Base-by-base conservation (phyloP, 2,113 vertebrate genomes). In the Campylomormyrus tamandua region DNA sequence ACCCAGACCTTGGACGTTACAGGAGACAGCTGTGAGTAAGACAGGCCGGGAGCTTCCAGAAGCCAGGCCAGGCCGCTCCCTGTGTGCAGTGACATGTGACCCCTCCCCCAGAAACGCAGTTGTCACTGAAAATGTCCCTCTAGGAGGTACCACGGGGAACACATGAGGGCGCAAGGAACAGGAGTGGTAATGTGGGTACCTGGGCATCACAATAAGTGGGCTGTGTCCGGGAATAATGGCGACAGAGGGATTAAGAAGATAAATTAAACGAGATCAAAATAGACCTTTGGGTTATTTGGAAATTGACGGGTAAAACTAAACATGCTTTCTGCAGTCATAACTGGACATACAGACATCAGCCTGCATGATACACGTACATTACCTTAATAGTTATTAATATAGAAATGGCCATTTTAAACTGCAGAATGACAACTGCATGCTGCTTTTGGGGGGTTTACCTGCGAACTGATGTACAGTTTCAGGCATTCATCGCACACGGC, bases 401-500 rank as follows among this genome's bases (percentile, higher is more conserved):
- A 70, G 9, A 3, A 66, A 70, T 31, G 62, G 62, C 3, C n/a
- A 13, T 13, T 70, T 31, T 31, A 13, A 31, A 31, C n/a, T 31
- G 9, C 62, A 31, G 27, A 70, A 70, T 70, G 62, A 70, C n/a
- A 70, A 27, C 2, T 66, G n/a, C 62, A 66, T 27, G n/a, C 62
- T 27, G 24, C 21, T 62, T n/a, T n/a, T 62, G 8, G n/a, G 58
- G 24, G n/a, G 0, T 9, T 92, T 95, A 99, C 98, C 98, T 98
- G 97, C 50, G 97, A 96, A 93, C 96, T 97, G 95, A 99, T 96
- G 96, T 99, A 99, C 92, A 96, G 94, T 91, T 96, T 96, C 93
- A 99, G 95, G 93, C 98, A 99, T 93, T 98, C 98, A 83, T 97
- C 97, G 91, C 98, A 99, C 92, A 99, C 97, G n/a, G 96, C 95